Evolutionary conservation across 2,888 invertebrate species (phyloP).

Genomic region (Arge pagana): DNA sequence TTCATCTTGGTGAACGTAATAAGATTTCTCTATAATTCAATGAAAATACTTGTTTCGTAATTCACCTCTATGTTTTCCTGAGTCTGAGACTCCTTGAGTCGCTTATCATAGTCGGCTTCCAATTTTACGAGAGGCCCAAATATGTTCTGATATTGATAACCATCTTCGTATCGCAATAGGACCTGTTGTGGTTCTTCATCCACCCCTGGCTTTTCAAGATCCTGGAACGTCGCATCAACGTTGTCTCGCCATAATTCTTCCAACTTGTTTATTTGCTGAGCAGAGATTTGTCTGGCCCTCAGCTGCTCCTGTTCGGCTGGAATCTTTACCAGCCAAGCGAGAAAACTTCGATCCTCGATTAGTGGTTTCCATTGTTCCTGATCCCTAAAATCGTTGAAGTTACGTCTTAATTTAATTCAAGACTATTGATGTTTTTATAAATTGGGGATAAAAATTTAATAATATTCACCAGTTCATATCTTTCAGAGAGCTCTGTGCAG

Average conservation of each 20-base stretch:
- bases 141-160: slow-evolving; percentile 98
- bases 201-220: slow-evolving; percentile 96
- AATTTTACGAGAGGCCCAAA: slow-evolving; percentile 96
- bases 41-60: not conserved
- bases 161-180: slow-evolving; percentile 87
- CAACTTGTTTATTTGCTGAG: slow-evolving; percentile 95
- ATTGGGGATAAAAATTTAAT: not conserved
- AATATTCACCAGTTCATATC: slow-evolving; percentile 90
- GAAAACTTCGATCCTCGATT: slow-evolving; percentile 93
- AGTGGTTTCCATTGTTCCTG: slow-evolving; percentile 98
- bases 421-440: not conserved
- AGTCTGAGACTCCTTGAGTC: slow-evolving; percentile 96
- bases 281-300: slow-evolving; percentile 94
- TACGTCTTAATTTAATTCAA: not conserved
- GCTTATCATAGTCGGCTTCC: slow-evolving; percentile 98
- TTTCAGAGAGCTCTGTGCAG: slow-evolving; percentile 94
- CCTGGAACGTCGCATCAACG: slow-evolving; percentile 96
- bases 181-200: slow-evolving; percentile 95
- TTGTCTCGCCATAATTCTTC: slow-evolving; percentile 99
- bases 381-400: slow-evolving; percentile 65
- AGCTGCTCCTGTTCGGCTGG: slow-evolving; percentile 96
- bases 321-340: slow-evolving; percentile 97
- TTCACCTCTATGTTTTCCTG: slow-evolving; percentile 88
- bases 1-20: not conserved
- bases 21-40: not conserved